Base-by-base conservation (phyloP, 2,888 invertebrate species). In the Eilema sororculum region DNA sequence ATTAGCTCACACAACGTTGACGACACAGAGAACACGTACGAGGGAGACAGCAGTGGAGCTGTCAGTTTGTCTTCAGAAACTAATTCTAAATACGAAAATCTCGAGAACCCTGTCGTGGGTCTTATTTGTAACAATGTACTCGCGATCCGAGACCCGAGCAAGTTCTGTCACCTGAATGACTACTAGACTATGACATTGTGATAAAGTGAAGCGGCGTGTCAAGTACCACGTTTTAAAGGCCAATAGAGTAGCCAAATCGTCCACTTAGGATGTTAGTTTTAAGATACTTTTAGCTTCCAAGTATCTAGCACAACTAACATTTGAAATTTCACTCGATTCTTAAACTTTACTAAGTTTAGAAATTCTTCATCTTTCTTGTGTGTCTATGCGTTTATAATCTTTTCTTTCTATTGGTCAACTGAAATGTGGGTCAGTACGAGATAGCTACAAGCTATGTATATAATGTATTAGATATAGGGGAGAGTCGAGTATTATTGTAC, bases 41-140 rank as follows among this genome's bases (percentile, higher is more conserved):
- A 95, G 69, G 94, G 93, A 2, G 95, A 95, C 78, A 94, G 95
- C 86, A 94, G 94, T 67, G 95, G 95, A 0, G 94, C 95, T 0
- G 95, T 95, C 66, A 95, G 95, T 68, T 85, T 95, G 59, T 93
- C 94, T 0, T 95, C 95, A 0, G 95, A 95, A 67, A 93, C 93
- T 0, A 95, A 95, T 79, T 95, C 95, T 13, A 95, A 94, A 66
- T 95, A 93, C 68, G 95, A 95, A 30, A 94, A 94, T 65, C 86
- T 95, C 0, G 95, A 95, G 76, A 95, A 95, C 75, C 95, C 95
- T 0, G 95, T 95, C 0, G 95, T 95, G 0, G 95, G 95, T 0
- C 87, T 95, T 0, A 85, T 95, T 2, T 86, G 89, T 67, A 94
- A 90, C 81, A 94, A 91, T 76, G 91, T 84, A 1, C 86, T 95